Evolutionary conservation across 2,797 vertebrate genomes (phyloP), one percentile per base, ranked within the genome.

Genomic region (Phaenicophaeus curvirostris): DNA sequence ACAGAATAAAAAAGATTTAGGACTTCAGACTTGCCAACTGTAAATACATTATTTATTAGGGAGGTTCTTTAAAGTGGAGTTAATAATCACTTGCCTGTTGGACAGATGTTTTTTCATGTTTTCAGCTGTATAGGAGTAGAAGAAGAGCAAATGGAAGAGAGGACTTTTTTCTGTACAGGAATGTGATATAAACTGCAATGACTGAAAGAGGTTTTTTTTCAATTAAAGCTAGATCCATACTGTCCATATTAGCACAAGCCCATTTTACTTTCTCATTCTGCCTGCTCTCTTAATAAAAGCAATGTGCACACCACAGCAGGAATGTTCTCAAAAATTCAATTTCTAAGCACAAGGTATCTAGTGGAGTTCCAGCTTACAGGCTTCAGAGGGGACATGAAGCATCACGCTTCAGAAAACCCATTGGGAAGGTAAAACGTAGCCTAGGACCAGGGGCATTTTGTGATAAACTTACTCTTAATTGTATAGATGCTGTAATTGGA

Each of bases 31-130:
- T 51, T 79, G 37, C 24, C 44, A 67, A 62, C 24, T 44, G 37
- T 82, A 94, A 93, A 91, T 90, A 61, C 9, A 83, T 89, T 92
- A 63, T 82, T 89, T 88, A 59, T 89, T 65, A 75, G 15, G 27
- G 57, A 69, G 33, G n/a, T 68, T 93, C 61, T 93, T 95, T 93
- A 77, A 94, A 81, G 62, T 58, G 48, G 57, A 84, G 81, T 67
- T 88, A 91, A 85, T 81, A 94, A 90, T 88, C 58, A 86, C 46
- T 92, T 92, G 28, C 25, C 50, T 79, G 33, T 42, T 89, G 54
- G 87, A 93, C 61, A 91, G 75, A 89, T 74, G 7, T 9, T 41
- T 74, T 59, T 71, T 35, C 0, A 0, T 94, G 51, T 61, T 91
- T 90, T 85, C 24, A 83, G 50, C 33, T 96, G 44, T 61, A 72